These are phyloP conservation scores for Zalophus californianus DNA, from an alignment of 2,797 vertebrate genomes.

Conservation along the genomic window DNA sequence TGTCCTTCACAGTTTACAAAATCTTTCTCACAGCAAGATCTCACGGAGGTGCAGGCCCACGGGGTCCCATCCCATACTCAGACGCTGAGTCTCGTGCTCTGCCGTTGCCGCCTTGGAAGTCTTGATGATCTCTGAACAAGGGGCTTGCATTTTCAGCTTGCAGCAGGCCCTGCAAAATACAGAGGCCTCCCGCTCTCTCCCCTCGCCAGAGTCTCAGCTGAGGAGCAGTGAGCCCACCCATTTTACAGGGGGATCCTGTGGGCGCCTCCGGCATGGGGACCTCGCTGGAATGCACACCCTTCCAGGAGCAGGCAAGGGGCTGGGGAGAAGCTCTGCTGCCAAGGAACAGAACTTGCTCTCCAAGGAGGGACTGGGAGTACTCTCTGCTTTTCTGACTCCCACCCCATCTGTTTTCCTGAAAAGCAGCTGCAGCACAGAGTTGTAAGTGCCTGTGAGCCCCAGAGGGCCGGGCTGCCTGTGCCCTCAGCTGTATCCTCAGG, in stretches of 20 bases:
- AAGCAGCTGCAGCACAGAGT: neutral
- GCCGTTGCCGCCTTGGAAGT: neutral
- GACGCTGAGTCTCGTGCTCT: neutral
- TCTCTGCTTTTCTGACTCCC: neutral
- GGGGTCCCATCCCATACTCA: neutral
- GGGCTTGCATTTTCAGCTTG: neutral
- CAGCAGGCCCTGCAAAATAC: neutral
- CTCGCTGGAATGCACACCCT: neutral
- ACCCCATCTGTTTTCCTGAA: neutral
- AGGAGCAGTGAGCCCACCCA: neutral
- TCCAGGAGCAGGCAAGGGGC: neutral
- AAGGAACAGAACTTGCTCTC: neutral
- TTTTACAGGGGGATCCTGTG: neutral
- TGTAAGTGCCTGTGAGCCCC: too few relatives aligned
- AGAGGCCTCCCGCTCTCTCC: neutral
- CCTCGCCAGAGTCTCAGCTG: neutral
- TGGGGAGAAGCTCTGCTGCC: neutral
- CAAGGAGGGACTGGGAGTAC: too few relatives aligned
- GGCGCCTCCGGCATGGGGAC: neutral
- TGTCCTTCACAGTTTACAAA: neutral
- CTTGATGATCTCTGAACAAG: neutral
- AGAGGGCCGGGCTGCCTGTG: neutral
- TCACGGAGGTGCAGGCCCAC: accelerated
- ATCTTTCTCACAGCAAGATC: neutral
- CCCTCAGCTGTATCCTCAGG: neutral